Percentiles rank a stretch among this genome's conserved stretches.
These are phyloP conservation scores for Asbolus verrucosus DNA, from an alignment of 1,140 invertebrate genomes.

Conservation along the genomic window DNA sequence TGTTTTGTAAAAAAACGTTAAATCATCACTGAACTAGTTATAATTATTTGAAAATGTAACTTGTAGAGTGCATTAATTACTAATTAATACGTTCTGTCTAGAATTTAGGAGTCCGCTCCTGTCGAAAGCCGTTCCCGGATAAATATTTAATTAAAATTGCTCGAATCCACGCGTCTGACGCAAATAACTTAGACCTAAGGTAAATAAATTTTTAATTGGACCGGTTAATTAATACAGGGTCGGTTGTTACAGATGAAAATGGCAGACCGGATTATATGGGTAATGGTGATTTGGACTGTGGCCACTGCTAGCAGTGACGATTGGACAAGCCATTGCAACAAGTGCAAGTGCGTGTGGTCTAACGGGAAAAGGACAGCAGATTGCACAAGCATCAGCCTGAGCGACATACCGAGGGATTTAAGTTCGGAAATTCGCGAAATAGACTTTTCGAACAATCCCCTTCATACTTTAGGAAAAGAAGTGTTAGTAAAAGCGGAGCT, in stretches of 20 bases:
- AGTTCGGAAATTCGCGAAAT: conserved; percentile 81
- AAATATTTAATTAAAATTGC: conserved; percentile 32
- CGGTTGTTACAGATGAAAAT: conserved; percentile 45
- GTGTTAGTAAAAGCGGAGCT: conserved; percentile 79
- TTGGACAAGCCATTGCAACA: conserved; percentile 70
- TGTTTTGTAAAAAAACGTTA: too few species aligned
- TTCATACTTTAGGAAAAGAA: conserved; percentile 73
- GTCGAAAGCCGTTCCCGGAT: too few species aligned
- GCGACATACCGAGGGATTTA: conserved; percentile 76
- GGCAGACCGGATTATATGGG: conserved; percentile 43
- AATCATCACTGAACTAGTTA: too few species aligned
- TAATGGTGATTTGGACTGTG: conserved; percentile 45
- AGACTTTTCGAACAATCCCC: conserved; percentile 79
- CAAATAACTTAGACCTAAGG: conserved; percentile 26
- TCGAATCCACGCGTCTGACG: conserved; percentile 5
- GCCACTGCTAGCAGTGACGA: conserved; percentile 64
- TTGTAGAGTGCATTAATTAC: too few species aligned
- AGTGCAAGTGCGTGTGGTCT: conserved; percentile 83
- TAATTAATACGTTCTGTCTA: too few species aligned
- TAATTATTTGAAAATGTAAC: too few species aligned
- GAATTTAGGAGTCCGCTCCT: too few species aligned
- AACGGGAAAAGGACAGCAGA: conserved; percentile 86
- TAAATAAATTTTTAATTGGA: conserved; percentile 28
- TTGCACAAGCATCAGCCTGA: conserved; percentile 71
- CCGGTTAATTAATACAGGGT: conserved; percentile 5